Evolutionary conservation across 2,113 vertebrate genomes (phyloP), one percentile per base, ranked within the genome.

Genomic region (Ellobius talpinus): DNA sequence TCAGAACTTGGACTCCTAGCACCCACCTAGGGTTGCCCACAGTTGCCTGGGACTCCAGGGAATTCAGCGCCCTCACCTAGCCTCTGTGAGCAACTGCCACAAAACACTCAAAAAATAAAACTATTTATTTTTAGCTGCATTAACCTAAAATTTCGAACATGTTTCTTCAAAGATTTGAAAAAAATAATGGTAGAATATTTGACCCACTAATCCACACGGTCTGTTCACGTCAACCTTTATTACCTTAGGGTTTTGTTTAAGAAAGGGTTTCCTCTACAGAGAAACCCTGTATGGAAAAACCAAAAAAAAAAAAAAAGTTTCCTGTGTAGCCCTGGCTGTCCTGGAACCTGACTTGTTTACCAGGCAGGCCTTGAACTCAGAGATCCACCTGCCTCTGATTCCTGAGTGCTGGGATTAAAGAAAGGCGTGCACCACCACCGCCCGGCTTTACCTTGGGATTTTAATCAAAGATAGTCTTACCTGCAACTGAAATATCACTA

Each of bases 381-480:
- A 72, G 36, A n/a, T n/a, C 70, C 17, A 19, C 3, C 70, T 72
- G 19, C 19, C 70, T 72, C 36, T 39, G 68, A 14, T 16, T 70
- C 6, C 26, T 5, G 24, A 72, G 70, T 72, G 70, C 33, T 70
- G 68, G 68, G 33, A 70, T 11, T 70, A 70, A 7, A 17, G 33
- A 70, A 36, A 17, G 33, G 66, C 33, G 2, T 36, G 66, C 3
- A 0, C 33, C 14, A 36, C 33, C 66, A 70, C 5, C 2, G 5
- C 13, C 13, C 12, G 33, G 66, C 31, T 68, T 87, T 87, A 93
- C 5, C 76, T 91, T 82, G 39, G 76, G 29, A 95, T 85, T 93
- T 95, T 89, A 96, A 73, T 31, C 90, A 95, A 92, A 61, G n/a
- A 81, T 7, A 93, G 31, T 81, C 76, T 91, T 97, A 94, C 63